Evolutionary conservation across 64 coral and sea anemone species (phyloP).

Genomic region (Stichodactyla helianthus): DNA sequence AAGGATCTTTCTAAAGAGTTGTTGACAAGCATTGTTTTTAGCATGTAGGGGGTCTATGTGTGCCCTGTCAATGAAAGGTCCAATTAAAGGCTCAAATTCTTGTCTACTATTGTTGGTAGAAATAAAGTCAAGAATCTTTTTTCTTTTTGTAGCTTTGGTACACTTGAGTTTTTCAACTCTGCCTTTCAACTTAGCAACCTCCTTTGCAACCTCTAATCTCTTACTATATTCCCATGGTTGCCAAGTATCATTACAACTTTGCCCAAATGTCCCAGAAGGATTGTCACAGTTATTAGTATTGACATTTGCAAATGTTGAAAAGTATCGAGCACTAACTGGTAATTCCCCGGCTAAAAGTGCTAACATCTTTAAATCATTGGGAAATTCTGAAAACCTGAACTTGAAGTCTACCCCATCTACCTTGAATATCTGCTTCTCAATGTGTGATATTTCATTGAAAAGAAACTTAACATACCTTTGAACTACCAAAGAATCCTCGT

Average conservation of each 20-base stretch:
- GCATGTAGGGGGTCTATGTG: constrained; percentile 48
- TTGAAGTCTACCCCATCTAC: background rate
- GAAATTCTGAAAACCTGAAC: constrained; percentile 54
- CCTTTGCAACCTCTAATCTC: constrained; percentile 45
- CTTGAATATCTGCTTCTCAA: background rate
- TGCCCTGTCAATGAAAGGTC: constrained; percentile 53
- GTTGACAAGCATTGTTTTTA: constrained; percentile 65
- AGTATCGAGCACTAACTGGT: constrained; percentile 31
- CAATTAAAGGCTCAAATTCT: constrained; percentile 64
- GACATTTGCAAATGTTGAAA: constrained; percentile 60
- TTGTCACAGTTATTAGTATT: constrained; percentile 16
- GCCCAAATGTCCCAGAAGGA: constrained; percentile 37
- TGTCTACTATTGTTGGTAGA: constrained; percentile 33
- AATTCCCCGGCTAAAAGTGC: constrained; percentile 51
- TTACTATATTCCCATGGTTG: constrained; percentile 35
- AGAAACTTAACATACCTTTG: constrained; percentile 22
- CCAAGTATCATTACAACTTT: background rate
- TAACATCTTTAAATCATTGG: constrained; percentile 62
- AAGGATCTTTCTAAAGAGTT: constrained; percentile 38
- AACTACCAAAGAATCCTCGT: constrained; percentile 27
- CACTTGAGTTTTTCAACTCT: constrained; percentile 23
- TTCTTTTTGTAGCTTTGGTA: constrained; percentile 22
- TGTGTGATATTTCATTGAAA: constrained; percentile 14
- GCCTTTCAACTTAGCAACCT: constrained; percentile 40
- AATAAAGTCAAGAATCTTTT: constrained; percentile 44